A percentile compares a stretch with the other conserved stretches of the same genome.
These are phyloP conservation scores for Bombyx mandarina DNA, from an alignment of 1,140 invertebrate genomes.

Conservation along the genomic window DNA sequence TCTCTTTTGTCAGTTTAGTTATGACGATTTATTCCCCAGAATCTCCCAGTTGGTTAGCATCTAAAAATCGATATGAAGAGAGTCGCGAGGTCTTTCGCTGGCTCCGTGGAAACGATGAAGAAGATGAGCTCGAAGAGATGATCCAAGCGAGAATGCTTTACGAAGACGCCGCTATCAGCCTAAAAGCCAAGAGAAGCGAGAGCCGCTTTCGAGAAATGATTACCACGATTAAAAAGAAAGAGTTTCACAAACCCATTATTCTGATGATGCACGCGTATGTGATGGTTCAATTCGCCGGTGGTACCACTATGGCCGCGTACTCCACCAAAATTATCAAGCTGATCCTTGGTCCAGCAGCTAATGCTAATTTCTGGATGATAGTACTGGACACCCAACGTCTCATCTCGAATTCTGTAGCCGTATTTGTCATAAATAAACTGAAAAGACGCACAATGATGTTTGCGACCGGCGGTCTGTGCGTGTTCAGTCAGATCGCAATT, in stretches of 20 bases:
- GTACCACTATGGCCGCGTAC: conserved; percentile 75
- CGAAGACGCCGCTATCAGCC: conserved; percentile 17
- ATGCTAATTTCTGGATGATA: conserved; percentile 76
- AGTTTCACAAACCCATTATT: conserved; percentile 50
- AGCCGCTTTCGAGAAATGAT: conserved; percentile 16
- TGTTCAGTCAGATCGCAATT: conserved; percentile 30
- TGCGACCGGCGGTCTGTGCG: conserved; percentile 25
- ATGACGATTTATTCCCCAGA: conserved; percentile 73
- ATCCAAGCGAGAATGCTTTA: conserved; percentile 31
- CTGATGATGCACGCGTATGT: conserved; percentile 40
- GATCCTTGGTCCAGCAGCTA: conserved; percentile 55
- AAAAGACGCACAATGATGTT: conserved; percentile 43
- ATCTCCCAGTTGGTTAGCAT: conserved; percentile 77
- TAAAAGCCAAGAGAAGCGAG: conserved; percentile 8
- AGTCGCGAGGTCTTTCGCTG: conserved; percentile 61
- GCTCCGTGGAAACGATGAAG: conserved; percentile 57
- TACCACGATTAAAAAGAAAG: conserved; percentile 28
- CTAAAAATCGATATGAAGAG: conserved; percentile 56
- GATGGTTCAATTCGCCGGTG: conserved; percentile 40
- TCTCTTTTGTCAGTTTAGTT: conserved; percentile 59
- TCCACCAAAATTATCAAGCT: conserved; percentile 72
- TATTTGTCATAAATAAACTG: conserved; percentile 40
- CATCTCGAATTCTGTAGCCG: conserved; percentile 47
- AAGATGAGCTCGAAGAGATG: conserved; percentile 45
- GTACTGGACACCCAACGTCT: conserved; percentile 71